Conservation (phyloP, 2,888 invertebrate species). For the Hirtodrosophila histrioides region DNA sequence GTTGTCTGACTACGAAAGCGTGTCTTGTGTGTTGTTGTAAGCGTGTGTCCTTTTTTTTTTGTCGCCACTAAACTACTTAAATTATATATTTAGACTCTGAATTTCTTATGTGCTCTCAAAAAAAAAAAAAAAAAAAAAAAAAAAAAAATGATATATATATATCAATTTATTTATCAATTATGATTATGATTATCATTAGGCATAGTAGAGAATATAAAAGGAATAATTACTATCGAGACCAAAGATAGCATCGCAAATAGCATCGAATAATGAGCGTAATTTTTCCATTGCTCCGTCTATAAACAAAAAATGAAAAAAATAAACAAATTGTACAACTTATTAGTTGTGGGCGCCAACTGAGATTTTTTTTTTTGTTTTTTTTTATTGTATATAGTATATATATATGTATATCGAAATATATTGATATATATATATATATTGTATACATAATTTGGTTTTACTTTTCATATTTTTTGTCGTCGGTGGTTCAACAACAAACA, state of each 20-base stretch:
- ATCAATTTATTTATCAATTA: conserved; percentile 35
- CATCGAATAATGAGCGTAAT: conserved; percentile 80
- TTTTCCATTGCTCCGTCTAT: conserved; percentile 79
- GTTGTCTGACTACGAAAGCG: conserved; percentile 7
- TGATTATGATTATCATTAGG: conserved; percentile 67
- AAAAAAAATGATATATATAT: no score
- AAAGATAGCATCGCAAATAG: conserved; percentile 79
- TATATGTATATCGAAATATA: conserved; percentile 9
- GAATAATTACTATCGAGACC: conserved; percentile 79
- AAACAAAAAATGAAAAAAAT: conserved; percentile 71
- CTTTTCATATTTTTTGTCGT: conserved; percentile 55
- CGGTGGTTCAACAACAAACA: conserved; percentile 28
- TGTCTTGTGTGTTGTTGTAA: conserved; percentile 16
- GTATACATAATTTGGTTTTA: conserved; percentile 44
- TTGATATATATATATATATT: conserved; percentile 13
- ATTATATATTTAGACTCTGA: conserved; percentile 47
- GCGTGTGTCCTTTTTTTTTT: conserved; percentile 20
- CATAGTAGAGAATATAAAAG: conserved; percentile 74
- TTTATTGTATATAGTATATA: conserved; percentile 17
- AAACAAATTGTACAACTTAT: conserved; percentile 74
- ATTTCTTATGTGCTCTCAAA: conserved; percentile 68
- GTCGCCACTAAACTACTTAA: conserved; percentile 45
- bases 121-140: conserved; percentile 65
- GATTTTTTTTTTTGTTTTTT: conserved; percentile 31
- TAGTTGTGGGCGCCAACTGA: conserved; percentile 58